Percentiles rank a stretch among this genome's conserved stretches.
Evolutionary conservation across 2,888 invertebrate species (phyloP).

Genomic region (Phortica okadai): DNA sequence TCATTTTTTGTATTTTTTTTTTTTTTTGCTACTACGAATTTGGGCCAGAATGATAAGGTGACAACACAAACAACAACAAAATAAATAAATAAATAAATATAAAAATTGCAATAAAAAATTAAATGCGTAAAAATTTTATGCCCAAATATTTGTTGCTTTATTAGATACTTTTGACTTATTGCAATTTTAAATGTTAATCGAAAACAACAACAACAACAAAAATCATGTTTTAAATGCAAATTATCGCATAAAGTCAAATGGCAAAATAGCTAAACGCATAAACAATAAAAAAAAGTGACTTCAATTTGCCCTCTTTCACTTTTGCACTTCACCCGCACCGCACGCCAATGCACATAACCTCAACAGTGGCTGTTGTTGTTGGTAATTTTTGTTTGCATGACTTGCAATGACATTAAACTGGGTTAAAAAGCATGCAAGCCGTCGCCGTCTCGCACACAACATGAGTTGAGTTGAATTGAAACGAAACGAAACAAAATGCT

Average conservation of each 20-base stretch:
- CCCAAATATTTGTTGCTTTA: too few relatives aligned
- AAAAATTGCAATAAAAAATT: neutral
- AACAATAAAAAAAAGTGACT: too few relatives aligned
- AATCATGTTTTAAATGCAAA: neutral
- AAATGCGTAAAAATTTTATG: neutral
- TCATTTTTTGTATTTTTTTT: neutral
- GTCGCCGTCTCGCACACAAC: neutral
- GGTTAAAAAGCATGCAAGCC: slow-evolving; percentile 73
- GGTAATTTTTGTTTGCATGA: slow-evolving; percentile 57
- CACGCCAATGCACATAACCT: too few relatives aligned
- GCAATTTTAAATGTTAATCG: too few relatives aligned
- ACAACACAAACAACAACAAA: slow-evolving; percentile 38
- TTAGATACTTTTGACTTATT: too few relatives aligned
- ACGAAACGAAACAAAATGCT: neutral
- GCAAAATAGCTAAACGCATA: too few relatives aligned
- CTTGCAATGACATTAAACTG: slow-evolving; percentile 74
- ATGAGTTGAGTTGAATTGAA: neutral
- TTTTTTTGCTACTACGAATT: slow-evolving; percentile 22
- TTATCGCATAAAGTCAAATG: too few relatives aligned
- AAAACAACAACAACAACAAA: neutral
- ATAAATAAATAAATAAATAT: slow-evolving; percentile 8
- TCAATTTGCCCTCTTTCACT: too few relatives aligned
- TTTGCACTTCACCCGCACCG: too few relatives aligned
- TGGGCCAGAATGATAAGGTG: slow-evolving; percentile 18
- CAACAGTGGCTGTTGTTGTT: slow-evolving; percentile 41